Conservation (phyloP, 2,888 invertebrate species). For the Polymixis lichenea region DNA sequence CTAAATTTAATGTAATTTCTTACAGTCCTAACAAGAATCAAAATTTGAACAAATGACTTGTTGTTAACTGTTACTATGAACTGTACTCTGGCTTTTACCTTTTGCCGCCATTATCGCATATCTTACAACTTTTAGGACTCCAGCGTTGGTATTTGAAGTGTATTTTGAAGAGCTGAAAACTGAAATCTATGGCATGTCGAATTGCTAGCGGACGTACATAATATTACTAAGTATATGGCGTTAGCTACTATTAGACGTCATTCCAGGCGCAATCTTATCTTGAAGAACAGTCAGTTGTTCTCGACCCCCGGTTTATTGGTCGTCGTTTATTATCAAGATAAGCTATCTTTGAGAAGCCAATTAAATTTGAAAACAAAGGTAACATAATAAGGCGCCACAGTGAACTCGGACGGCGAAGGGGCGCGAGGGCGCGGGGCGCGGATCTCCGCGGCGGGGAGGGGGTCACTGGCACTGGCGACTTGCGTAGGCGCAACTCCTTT, state of each 20-base stretch:
- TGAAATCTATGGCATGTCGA: conserved; percentile 21
- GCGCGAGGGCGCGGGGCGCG: conserved; percentile 56
- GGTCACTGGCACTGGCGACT: conserved; percentile 77
- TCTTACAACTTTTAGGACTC: not conserved
- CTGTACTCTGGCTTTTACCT: not conserved
- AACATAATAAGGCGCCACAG: conserved; percentile 90
- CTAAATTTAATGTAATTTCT: not conserved
- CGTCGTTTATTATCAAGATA: conserved; percentile 91
- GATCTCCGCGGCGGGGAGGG: conserved; percentile 68
- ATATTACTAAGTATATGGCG: conserved; percentile 46
- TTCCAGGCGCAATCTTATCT: conserved; percentile 85
- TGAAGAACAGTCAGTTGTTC: conserved; percentile 83
- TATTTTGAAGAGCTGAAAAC: conserved; percentile 1
- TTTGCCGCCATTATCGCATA: not conserved
- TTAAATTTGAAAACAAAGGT: conserved; percentile 91
- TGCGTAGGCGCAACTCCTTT: conserved; percentile 87
- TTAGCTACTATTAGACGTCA: conserved; percentile 81
- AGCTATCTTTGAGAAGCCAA: conserved; percentile 89
- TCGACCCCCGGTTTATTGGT: conserved; percentile 89
- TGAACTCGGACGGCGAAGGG: conserved; percentile 71
- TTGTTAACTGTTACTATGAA: too few relatives aligned
- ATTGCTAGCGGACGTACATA: conserved; percentile 39
- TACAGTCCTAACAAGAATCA: not conserved
- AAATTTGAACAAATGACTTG: conserved; percentile 1
- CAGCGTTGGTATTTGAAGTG: not conserved